A percentile compares a stretch with the other conserved stretches of the same genome.
Conservation (phyloP, 2,888 invertebrate genomes). For the Cyrtodaria siliqua region DNA sequence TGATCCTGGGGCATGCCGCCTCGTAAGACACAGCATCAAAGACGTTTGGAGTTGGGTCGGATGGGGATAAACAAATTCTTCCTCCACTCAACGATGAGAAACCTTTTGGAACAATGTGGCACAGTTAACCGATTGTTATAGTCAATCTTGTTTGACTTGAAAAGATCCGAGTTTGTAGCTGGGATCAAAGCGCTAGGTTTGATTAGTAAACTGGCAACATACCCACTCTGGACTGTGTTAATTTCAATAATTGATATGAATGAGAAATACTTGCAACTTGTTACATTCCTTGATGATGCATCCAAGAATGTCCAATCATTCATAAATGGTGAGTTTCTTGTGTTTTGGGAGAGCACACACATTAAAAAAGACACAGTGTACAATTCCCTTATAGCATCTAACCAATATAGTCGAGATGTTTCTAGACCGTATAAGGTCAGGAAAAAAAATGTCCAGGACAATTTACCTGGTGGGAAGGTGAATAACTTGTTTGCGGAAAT, state of each 20-base stretch:
- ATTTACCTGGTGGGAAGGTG: conserved; percentile 28
- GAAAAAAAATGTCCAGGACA: conserved; percentile 15
- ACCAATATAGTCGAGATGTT: conserved; percentile 17
- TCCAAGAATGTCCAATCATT: conserved; percentile 18
- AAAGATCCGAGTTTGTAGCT: conserved; percentile 56
- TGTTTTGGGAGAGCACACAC: conserved; percentile 19
- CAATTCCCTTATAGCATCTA: too few relatives aligned
- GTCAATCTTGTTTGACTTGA: conserved; percentile 50
- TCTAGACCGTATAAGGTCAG: conserved; percentile 15
- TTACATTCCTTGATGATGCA: conserved; percentile 30
- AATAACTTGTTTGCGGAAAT: conserved; percentile 15
- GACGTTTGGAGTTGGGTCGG: conserved; percentile 37
- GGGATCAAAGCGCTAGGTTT: conserved; percentile 67
- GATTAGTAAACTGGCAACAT: conserved; percentile 43
- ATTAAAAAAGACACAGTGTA: too few relatives aligned
- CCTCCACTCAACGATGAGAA: conserved; percentile 40
- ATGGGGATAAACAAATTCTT: conserved; percentile 53
- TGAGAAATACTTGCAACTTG: conserved; percentile 22
- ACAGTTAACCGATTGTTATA: conserved; percentile 53
- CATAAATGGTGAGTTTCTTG: conserved; percentile 23
- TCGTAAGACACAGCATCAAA: conserved; percentile 46
- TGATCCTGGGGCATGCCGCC: conserved; percentile 34
- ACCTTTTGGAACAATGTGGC: conserved; percentile 45
- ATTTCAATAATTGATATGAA: conserved; percentile 46
- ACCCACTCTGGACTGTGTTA: conserved; percentile 43